Evolutionary conservation across 2,888 invertebrate species (phyloP), one percentile per base, ranked within the genome.

Genomic region (Abscondita cerata): DNA sequence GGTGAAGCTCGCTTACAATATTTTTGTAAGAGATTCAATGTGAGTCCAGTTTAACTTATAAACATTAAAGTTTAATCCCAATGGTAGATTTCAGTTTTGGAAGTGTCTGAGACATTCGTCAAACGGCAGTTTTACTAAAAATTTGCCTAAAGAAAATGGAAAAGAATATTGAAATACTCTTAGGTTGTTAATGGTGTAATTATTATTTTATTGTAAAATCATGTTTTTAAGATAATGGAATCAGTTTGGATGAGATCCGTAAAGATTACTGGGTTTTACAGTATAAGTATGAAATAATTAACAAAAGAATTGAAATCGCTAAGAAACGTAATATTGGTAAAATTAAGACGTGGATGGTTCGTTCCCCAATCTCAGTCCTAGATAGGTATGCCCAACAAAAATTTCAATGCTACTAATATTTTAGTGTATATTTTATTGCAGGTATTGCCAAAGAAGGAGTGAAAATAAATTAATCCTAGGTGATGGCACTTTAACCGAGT

Each of bases 291-390:
- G 50, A 70, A 31, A 64, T 68, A 9, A 75, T 82, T 19, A 65
- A 67, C 55, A 67, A 75, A 25, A 75, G 81, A 64, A 70, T 83
- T 33, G 50, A 75, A 18, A 66, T 70, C 38, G 76, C 78, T 13
- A 74, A 75, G 65, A 60, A 74, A 33, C 69, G 76, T 53, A 77
- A 81, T 48, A 66, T 81, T 19, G 72, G 72, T 6, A 72, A 66
- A 13, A 65, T 81, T 6, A 83, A 82, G 70, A 80, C 83, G 1
- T 83, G 83, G 83, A 82, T 83, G 81, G 74, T 83, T 20, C 73
- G 83, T 40, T 78, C 80, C 34, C 70, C 75, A 46, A 63, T 68
- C 18, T 68, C 73, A 54, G 72, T 76, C 50, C 76, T 82, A 61
- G 67, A 78, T 62, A 80, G 70, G 83, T 82, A 76, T 66, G 71